phyloP scores from a whole-genome alignment of 2,113 vertebrate genomes.

The Geococcyx californianus region DNA sequence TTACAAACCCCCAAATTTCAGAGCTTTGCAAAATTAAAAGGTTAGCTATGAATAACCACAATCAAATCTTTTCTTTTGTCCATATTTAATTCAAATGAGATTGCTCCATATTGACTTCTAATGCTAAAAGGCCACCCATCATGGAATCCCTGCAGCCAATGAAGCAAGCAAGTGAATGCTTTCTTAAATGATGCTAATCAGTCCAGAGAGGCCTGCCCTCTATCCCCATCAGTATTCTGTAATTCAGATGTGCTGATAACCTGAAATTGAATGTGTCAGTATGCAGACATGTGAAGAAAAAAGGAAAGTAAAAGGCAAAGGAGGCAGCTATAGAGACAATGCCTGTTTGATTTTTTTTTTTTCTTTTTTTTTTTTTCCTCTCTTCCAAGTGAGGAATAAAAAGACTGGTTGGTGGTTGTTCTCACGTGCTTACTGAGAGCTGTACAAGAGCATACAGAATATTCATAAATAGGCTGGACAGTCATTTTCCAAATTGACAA shows the following conservation, averaged over 20 bases:
- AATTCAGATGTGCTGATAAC: conserved; percentile 96
- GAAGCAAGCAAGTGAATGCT: conserved; percentile 84
- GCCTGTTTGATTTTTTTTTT: conserved; percentile 60
- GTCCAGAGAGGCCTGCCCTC: conserved; percentile 92
- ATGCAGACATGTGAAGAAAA: conserved; percentile 78
- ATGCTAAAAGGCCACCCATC: conserved; percentile 91
- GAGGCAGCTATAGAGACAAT: conserved; percentile 65
- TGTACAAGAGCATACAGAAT: conserved; percentile 47
- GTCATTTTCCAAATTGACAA: conserved; percentile 45
- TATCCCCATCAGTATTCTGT: conserved; percentile 89
- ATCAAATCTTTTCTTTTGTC: conserved; percentile 78
- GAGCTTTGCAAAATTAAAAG: conserved; percentile 75
- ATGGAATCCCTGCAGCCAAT: conserved; percentile 82
- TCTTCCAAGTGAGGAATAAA: conserved; percentile 56
- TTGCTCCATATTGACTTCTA: conserved; percentile 87
- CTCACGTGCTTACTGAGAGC: conserved; percentile 62
- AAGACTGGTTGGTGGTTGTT: conserved; percentile 59
- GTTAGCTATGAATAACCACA: conserved; percentile 77
- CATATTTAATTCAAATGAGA: conserved; percentile 88
- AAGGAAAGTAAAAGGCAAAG: conserved; percentile 67
- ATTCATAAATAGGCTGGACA: conserved; percentile 48
- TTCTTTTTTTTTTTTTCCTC: conserved; percentile 38
- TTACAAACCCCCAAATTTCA: conserved; percentile 62
- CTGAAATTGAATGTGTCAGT: conserved; percentile 94
- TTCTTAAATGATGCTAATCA: conserved; percentile 99